Conservation (phyloP, 2,113 vertebrate species). For the Dolichallabes microphthalmus region DNA sequence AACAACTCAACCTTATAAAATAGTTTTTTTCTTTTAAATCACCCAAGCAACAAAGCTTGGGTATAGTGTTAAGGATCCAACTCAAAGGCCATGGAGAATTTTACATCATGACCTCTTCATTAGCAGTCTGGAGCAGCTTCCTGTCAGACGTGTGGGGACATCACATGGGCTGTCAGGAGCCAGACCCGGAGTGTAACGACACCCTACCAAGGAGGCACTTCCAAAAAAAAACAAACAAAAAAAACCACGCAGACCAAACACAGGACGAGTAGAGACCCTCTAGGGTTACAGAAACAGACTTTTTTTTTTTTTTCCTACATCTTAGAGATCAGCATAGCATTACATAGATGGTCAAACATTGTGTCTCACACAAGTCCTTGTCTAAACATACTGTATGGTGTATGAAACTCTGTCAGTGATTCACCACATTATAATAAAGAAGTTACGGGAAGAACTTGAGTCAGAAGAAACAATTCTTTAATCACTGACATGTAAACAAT, state of each 20-base stretch:
- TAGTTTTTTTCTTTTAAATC: slow-evolving; percentile 31
- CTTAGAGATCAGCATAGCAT: slow-evolving; percentile 1
- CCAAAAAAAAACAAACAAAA: slow-evolving; percentile 12
- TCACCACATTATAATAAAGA: slow-evolving; percentile 1
- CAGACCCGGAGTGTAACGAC: slow-evolving; percentile 35
- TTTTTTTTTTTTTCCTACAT: not conserved
- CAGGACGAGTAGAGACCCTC: slow-evolving; percentile 10
- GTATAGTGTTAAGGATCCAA: slow-evolving; percentile 19
- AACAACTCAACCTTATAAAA: slow-evolving; percentile 40
- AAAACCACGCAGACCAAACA: slow-evolving; percentile 43
- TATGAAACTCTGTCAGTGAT: slow-evolving; percentile 2
- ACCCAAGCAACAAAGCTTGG: slow-evolving; percentile 31
- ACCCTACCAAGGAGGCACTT: slow-evolving; percentile 36
- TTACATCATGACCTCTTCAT: slow-evolving; percentile 39
- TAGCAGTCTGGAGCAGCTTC: slow-evolving; percentile 39
- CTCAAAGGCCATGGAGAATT: slow-evolving; percentile 33
- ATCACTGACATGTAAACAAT: not conserved
- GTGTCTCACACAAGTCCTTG: not conserved
- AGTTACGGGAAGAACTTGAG: not conserved
- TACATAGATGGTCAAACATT: not conserved
- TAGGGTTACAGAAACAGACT: slow-evolving; percentile 24
- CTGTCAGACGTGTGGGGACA: slow-evolving; percentile 43
- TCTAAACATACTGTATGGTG: not conserved
- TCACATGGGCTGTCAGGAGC: slow-evolving; percentile 42
- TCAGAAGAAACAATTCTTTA: slow-evolving; percentile 15